Base-by-base conservation (phyloP, 64 coral and sea anemone species). In the Dendrophyllia cribrosa region DNA sequence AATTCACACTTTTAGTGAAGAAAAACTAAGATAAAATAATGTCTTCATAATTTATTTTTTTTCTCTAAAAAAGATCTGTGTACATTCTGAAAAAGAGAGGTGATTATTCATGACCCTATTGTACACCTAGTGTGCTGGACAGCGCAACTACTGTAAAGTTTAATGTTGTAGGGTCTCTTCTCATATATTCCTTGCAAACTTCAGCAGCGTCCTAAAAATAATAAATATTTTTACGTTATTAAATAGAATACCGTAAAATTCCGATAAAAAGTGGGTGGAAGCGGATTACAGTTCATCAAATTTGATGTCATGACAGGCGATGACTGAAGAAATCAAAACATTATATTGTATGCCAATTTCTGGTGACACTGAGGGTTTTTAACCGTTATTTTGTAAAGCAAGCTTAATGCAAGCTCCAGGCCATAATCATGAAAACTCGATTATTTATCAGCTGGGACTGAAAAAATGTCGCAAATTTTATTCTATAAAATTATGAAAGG, bases 161-260 rank as follows among this genome's bases (percentile, higher is more conserved):
- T 0, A 96, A 15, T 73, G 93, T 77, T 24, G 66, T 75, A 34
- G 97, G 97, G 71, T 99, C 94, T 68, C 97, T 93, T 65, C 58
- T 89, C 97, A 99, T 94, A 58, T 93, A 99, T n/a, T 94, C 94
- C 72, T 85, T 88, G 73, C 97, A 99, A 20, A 99, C 88, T 50
- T 86, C 87, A 0, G 97, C 94, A 87, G 89, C 97, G 91, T 99
- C 97, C 97, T 99, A 69, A 6, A 59, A 89, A 51, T 59, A 74
- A 69, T 45, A 53, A 87, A 26, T 76, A 24, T 45, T 65, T 50
- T 19, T 14, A 11, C 59, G 9, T 70, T 45, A 34, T 34, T 34
- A 34, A 34, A 2, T 34, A 34, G 34, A 34, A 34, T 34, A 34
- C 34, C 34, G 34, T 34, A 34, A 34, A 34, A 34, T 34, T 34